Base-by-base conservation (phyloP, 2,113 vertebrate genomes). In the Haliaeetus leucogaster region DNA sequence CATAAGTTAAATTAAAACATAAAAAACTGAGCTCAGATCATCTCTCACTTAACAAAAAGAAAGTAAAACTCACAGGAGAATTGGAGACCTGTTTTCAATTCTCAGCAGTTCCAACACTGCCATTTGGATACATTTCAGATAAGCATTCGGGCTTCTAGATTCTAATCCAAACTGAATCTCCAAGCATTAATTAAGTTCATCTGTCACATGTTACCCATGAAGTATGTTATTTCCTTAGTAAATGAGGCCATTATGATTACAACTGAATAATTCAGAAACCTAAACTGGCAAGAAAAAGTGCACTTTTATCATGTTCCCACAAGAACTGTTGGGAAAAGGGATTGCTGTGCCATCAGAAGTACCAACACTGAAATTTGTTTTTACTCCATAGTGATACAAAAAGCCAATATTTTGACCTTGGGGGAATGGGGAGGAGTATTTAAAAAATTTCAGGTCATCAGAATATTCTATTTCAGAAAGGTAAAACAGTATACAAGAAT, bases 181-280 rank as follows among this genome's bases (percentile, higher is more conserved):
- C 93, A 91, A 96, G 71, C 78, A 93, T 93, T 95, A 92, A 96
- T 96, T 91, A 96, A 90, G 92, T 93, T 96, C 85, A 95, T 92
- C 92, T 96, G 90, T 90, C 88, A 96, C 87, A 91, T 30, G 48
- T 62, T 94, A 87, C 82, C 71, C 82, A 93, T 45, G 86, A 96
- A 93, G 52, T 80, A 91, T 88, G 79, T 90, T 94, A 94, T 82
- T 96, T 94, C 90, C 87, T 94, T 91, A 89, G 91, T 29, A 56
- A 93, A 85, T 76, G 48, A 85, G 32, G 45, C 74, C 74, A 48
- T 91, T 92, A 82, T 70, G 78, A 90, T 66, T 93, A 88, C 88
- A 88, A 73, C 19, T 90, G 92, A 96, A 76, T 95, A 95, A 96
- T 93, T 82, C 78, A 96, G 53, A 95, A 88, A 90, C 62, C 40